Evolutionary conservation across 2,797 vertebrate species (phyloP), one percentile per base, ranked within the genome.

Genomic region (Ambastaia sidthimunki): DNA sequence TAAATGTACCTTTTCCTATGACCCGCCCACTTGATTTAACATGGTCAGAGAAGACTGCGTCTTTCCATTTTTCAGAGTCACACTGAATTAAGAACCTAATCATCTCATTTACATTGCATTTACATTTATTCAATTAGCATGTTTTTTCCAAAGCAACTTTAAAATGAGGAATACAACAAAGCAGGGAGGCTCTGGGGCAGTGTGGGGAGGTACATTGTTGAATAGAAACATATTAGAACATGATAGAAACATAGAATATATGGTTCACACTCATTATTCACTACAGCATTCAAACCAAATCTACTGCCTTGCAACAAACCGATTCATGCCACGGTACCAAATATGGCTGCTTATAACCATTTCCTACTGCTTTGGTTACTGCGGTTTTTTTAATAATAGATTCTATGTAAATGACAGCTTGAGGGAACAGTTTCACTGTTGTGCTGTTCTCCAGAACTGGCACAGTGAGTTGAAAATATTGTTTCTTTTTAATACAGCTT

Each of bases 381-480:
- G 16, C 15, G 1, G 31, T 12, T 16, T 66, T 34, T 57, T 12
- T 59, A 41, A 28, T 68, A 68, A 76, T 68, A 18, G 16, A 76
- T 18, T 65, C 48, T 66, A 16, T 68, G 37, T 31, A 77, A 59
- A 48, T 37, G 73, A 50, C 63, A 67, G 15, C 25, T 67, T 55
- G 19, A 55, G 74, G 47, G 44, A 59, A 57, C 16, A 68, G 65
- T 37, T 69, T 69, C 13, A 59, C 37, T 11, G 65, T 37, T 54
- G 44, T 54, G 52, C 37, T 21, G 34, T 60, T 59, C 15, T 12
- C 55, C 9, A 60, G 15, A 60, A 57, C 31, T 31, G 21, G 52
- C 68, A 52, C 52, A 60, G 52, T 16, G 18, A 76, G 65, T 69
- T 77, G 23, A 77, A 77, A 77, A 69, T 48, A 48, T 31, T 59